Evolutionary conservation across 2,888 invertebrate species (phyloP).

Genomic region (Zhengitettix transpicula): DNA sequence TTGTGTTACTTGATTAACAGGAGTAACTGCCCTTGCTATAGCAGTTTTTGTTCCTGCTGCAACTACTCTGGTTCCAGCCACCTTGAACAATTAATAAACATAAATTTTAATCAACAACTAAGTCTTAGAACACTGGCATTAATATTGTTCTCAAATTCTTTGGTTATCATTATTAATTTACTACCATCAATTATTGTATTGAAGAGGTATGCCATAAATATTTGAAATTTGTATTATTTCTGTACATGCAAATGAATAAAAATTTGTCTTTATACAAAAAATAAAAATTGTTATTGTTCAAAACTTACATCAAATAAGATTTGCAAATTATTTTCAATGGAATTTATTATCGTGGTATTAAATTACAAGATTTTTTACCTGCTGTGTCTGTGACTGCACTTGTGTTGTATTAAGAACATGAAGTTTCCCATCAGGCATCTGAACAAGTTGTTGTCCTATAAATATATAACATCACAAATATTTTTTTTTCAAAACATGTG

Average conservation of each 20-base stretch:
- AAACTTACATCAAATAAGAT: too few relatives aligned
- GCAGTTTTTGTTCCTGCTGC: slow-evolving; percentile 6
- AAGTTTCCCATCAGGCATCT: slow-evolving; percentile 84
- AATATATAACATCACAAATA: too few relatives aligned
- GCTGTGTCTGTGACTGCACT: slow-evolving; percentile 18
- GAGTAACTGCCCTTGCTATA: slow-evolving; percentile 12
- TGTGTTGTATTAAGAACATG: slow-evolving; percentile 62
- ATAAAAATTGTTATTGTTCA: too few relatives aligned
- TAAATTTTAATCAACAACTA: background rate
- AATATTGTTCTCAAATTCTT: too few relatives aligned
- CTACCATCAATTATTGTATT: too few relatives aligned
- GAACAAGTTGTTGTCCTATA: slow-evolving; percentile 65
- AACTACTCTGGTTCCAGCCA: slow-evolving; percentile 2
- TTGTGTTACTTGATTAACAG: slow-evolving; percentile 18
- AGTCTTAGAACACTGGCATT: background rate
- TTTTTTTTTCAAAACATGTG: background rate
- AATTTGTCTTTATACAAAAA: too few relatives aligned
- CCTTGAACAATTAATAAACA: background rate
- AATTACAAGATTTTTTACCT: slow-evolving; percentile 3
- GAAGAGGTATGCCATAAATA: too few relatives aligned
- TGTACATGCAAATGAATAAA: too few relatives aligned
- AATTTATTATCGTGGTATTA: too few relatives aligned
- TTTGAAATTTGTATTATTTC: too few relatives aligned
- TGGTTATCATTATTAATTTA: too few relatives aligned
- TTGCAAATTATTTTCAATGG: too few relatives aligned